These are phyloP conservation scores for Cyprinodon tularosa DNA, from an alignment of 2,113 vertebrate species.

Conservation along the genomic window DNA sequence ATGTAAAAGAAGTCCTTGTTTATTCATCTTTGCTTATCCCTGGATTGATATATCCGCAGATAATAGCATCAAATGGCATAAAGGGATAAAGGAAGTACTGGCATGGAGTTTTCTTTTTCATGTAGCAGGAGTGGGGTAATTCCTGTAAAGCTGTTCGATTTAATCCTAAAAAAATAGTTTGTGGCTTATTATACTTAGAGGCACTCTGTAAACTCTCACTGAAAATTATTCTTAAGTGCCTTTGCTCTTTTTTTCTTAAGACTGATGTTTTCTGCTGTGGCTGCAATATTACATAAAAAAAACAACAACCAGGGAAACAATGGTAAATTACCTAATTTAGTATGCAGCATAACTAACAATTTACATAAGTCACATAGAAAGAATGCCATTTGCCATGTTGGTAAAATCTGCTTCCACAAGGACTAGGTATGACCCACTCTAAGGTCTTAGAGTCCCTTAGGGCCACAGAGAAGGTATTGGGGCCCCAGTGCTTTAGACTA, in stretches of 20 bases:
- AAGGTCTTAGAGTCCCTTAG: slow-evolving; percentile 62
- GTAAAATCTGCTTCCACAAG: slow-evolving; percentile 43
- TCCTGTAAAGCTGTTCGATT: neutral
- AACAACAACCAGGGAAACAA: neutral
- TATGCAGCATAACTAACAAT: slow-evolving; percentile 6
- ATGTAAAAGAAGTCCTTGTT: neutral
- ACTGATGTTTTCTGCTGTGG: slow-evolving; percentile 24
- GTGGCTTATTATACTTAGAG: neutral
- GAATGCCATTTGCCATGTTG: slow-evolving; percentile 13
- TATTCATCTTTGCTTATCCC: neutral
- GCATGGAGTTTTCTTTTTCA: too few species aligned
- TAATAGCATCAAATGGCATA: neutral
- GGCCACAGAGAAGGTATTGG: slow-evolving; percentile 47
- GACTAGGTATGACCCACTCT: slow-evolving; percentile 52
- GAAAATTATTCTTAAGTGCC: neutral
- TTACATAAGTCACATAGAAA: slow-evolving; percentile 18
- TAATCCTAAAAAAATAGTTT: neutral
- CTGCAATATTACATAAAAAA: neutral
- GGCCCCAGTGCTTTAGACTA: slow-evolving; percentile 65
- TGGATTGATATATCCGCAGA: neutral
- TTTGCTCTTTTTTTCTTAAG: slow-evolving; percentile 21
- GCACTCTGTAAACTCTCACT: neutral
- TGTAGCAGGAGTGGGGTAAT: neutral
- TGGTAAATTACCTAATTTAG: slow-evolving; percentile 1
- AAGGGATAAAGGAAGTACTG: neutral